Percentiles rank a stretch among this genome's conserved stretches.
Evolutionary conservation across 2,113 vertebrate species (phyloP).

Genomic region (Myocastor coypus): DNA sequence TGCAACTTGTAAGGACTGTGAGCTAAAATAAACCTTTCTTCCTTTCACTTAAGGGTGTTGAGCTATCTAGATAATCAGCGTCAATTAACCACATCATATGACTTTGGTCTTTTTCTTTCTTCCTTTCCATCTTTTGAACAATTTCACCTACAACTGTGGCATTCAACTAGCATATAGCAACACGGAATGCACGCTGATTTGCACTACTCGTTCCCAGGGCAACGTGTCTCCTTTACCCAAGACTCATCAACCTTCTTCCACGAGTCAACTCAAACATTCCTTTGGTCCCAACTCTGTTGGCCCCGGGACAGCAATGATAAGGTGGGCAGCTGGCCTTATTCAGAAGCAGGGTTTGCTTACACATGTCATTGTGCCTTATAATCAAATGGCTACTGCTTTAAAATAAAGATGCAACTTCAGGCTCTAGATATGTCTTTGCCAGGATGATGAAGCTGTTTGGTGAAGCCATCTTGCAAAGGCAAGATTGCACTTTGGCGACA

Average conservation of each 20-base stretch:
- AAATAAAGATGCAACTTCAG: not conserved
- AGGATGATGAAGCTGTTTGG: not conserved
- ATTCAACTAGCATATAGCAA: not conserved
- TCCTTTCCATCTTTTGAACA: not conserved
- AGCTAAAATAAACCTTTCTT: not conserved
- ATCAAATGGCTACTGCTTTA: not conserved
- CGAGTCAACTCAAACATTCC: rapidly evolving
- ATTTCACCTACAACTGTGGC: not conserved
- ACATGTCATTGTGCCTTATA: not conserved
- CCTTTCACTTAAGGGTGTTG: not conserved
- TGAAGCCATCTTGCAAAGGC: not conserved
- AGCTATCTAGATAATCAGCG: not conserved
- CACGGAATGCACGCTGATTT: not conserved
- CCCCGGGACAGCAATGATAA: rapidly evolving
- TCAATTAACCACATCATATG: not conserved
- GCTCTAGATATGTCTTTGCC: not conserved
- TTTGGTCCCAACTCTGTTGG: too few species aligned
- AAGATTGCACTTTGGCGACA: rapidly evolving
- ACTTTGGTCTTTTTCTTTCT: not conserved
- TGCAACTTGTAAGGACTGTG: not conserved
- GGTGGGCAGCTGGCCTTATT: not conserved
- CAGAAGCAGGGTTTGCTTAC: not conserved
- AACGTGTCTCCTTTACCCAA: not conserved
- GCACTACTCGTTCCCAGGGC: not conserved
- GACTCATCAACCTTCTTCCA: not conserved